phyloP scores from a whole-genome alignment of 2,888 invertebrate genomes.

The Timandra comae region DNA sequence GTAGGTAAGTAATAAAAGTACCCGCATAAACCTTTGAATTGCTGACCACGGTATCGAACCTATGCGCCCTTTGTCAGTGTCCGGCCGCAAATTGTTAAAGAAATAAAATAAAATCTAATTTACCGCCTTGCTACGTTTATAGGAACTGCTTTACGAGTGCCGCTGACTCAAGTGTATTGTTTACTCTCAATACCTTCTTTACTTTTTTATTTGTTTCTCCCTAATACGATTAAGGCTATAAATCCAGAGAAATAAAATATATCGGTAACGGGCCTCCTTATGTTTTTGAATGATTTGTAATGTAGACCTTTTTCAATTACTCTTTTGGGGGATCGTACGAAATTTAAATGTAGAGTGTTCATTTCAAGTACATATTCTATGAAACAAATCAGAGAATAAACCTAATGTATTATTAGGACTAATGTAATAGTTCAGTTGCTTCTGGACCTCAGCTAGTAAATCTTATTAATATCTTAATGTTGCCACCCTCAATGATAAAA shows the following conservation, averaged over 20 bases:
- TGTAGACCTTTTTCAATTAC: no score
- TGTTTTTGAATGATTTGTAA: not conserved
- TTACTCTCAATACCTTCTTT: constrained; percentile 52
- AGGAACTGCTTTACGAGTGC: constrained; percentile 64
- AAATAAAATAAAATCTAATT: constrained; percentile 76
- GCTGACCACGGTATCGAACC: constrained; percentile 71
- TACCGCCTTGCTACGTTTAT: constrained; percentile 70
- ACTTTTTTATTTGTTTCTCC: constrained; percentile 43
- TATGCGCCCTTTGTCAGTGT: constrained; percentile 68
- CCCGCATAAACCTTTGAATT: constrained; percentile 75
- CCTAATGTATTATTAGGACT: no score
- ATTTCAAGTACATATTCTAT: no score
- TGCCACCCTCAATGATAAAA: constrained; percentile 21
- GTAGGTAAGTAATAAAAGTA: constrained; percentile 69
- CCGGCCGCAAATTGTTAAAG: constrained; percentile 72
- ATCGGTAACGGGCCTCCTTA: constrained; percentile 20
- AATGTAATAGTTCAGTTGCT: no score
- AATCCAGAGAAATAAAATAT: constrained; percentile 31
- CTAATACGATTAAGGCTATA: constrained; percentile 40
- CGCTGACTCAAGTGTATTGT: constrained; percentile 54
- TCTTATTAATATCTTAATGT: not conserved
- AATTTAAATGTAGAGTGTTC: no score
- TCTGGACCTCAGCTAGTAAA: no score
- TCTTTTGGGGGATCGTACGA: no score
- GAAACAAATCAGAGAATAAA: no score